Conservation (phyloP, 2,888 invertebrate genomes). For the Lepidochitona cinerea region DNA sequence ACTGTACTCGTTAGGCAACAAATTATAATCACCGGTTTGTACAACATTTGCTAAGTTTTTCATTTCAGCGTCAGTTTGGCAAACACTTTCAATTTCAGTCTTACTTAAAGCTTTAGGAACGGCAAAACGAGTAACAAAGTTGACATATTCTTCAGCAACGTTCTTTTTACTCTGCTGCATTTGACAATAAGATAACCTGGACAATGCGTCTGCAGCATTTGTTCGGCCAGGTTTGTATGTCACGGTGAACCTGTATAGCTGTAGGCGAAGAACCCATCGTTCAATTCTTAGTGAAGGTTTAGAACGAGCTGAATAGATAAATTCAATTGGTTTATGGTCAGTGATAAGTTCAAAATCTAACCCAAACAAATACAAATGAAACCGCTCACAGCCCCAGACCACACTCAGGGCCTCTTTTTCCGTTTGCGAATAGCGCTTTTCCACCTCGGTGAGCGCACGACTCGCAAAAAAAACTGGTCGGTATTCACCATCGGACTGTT, state of each 20-base stretch:
- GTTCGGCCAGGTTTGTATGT: not conserved
- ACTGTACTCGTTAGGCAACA: not conserved
- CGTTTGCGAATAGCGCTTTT: conserved; percentile 17
- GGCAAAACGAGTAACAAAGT: not conserved
- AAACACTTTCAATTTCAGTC: not conserved
- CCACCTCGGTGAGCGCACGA: conserved; percentile 15
- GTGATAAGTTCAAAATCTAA: conserved; percentile 12
- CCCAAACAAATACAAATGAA: conserved; percentile 3
- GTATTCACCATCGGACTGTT: not conserved
- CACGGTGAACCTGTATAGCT: conserved; percentile 11
- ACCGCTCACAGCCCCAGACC: conserved; percentile 15
- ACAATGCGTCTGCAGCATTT: not conserved
- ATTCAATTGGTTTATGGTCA: conserved; percentile 21
- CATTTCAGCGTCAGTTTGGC: not conserved
- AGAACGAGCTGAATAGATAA: conserved; percentile 19
- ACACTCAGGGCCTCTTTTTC: conserved; percentile 20
- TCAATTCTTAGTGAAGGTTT: conserved; percentile 25
- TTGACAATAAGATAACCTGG: not conserved
- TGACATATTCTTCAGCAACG: not conserved
- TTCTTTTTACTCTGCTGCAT: not conserved
- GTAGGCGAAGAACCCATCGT: conserved; percentile 19
- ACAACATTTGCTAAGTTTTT: not conserved
- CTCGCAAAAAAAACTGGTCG: conserved; percentile 12
- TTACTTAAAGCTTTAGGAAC: not conserved
- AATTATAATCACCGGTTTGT: not conserved